Percentiles rank a stretch among this genome's conserved stretches.
These are phyloP conservation scores for Rhinopithecus roxellana DNA, from an alignment of 2,113 vertebrate genomes.

Conservation along the genomic window DNA sequence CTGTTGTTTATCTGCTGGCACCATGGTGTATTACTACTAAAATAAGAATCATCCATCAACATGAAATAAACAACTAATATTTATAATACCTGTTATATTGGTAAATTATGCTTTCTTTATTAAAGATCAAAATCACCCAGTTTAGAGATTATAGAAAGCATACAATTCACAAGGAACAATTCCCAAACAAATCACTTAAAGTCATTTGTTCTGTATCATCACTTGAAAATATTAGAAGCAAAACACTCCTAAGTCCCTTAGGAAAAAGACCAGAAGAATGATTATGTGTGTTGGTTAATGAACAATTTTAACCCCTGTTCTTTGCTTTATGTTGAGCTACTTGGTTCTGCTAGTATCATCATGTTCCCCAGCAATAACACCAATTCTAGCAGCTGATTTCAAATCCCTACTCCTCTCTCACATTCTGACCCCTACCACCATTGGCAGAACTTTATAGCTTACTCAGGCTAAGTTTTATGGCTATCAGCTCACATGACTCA, in stretches of 20 bases:
- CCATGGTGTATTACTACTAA: neutral
- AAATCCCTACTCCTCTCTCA: neutral
- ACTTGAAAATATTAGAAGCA: neutral
- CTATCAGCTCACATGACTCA: neutral
- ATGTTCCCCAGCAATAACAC: neutral
- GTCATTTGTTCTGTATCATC: neutral
- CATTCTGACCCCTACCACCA: neutral
- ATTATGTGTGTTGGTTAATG: neutral
- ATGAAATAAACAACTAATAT: slow-evolving; percentile 19
- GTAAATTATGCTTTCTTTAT: slow-evolving; percentile 18
- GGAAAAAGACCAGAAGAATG: neutral
- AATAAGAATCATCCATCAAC: slow-evolving; percentile 25
- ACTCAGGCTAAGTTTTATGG: neutral
- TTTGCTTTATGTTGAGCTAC: neutral
- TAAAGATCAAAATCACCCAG: neutral
- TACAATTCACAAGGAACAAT: neutral
- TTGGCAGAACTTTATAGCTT: neutral
- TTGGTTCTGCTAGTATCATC: neutral
- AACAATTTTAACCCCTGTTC: neutral
- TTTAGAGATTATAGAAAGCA: slow-evolving; percentile 2
- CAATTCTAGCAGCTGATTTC: neutral
- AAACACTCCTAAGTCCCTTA: neutral
- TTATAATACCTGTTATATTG: neutral
- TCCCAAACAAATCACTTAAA: neutral
- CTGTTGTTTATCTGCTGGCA: neutral